Base-by-base conservation (phyloP, 2,888 invertebrate genomes). In the Lampropteryx suffumata region DNA sequence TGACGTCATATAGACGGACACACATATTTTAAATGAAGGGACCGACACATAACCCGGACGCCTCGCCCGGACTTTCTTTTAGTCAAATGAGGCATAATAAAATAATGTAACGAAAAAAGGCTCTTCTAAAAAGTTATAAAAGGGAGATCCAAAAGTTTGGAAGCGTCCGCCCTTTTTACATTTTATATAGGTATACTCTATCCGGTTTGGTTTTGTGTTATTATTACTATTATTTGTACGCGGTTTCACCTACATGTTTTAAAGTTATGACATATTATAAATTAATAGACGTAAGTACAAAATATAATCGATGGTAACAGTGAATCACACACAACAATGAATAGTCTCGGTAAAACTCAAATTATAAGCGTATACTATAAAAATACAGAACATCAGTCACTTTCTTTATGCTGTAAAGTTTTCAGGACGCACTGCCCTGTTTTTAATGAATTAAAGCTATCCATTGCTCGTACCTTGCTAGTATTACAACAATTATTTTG, bases 371-470 rank as follows among this genome's bases (percentile, higher is more conserved):
- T 17, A 3, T 17, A 17, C 17, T 17, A 17, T 17, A 17, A 17
- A 17, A 3, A 17, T 17, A 17, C 17, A 17, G 17, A 17, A 2
- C 2, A 4, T 17, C 17, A 35, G 21, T 35, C 21, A 24, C 3
- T 21, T 12, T 26, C 13, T 11, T 33, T 33, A 10, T 12, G 32
- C 12, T 33, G 27, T 6, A 80, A 79, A 79, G 73, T 82, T 82
- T 79, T 71, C 75, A 80, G 84, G 84, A 84, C 84, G 79, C 83
- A 67, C 71, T 70, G 72, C 69, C 73, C 74, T 75, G 79, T 77
- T 84, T 84, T 84, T 88, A 88, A 89, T 88, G 85, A 88, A 89
- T 88, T 85, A 88, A 88, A 82, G 82, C 79, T 71, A 70, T 79
- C 78, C 79, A 74, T 75, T 76, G 74, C 71, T 59, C 73, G 73